Evolutionary conservation across 2,888 invertebrate genomes (phyloP).

Genomic region (Sepioteuthis lessoniana): DNA sequence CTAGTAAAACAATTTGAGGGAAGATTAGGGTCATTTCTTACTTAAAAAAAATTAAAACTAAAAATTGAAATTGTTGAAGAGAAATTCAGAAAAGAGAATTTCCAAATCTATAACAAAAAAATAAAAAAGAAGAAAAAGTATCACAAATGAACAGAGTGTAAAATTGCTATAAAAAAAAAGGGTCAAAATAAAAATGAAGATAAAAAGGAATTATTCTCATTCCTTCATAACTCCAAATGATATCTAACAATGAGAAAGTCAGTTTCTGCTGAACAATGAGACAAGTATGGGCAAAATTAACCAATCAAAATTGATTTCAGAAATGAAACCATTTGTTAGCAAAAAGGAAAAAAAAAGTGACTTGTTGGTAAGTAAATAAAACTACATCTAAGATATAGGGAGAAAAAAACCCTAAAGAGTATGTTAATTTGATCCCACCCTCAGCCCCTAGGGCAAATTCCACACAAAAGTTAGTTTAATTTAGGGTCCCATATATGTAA

Average conservation of each 20-base stretch:
- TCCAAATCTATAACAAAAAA: background rate
- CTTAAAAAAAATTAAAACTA: background rate
- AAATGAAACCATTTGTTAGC: background rate
- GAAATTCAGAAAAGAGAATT: background rate
- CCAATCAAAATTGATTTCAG: background rate
- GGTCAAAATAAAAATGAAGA: no score
- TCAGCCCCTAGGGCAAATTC: no score
- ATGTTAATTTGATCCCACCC: no score
- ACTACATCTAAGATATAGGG: no score
- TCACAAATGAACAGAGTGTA: background rate
- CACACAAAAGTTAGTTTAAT: no score
- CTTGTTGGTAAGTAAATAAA: background rate
- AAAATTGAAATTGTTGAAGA: slow-evolving; percentile 10
- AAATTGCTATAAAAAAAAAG: background rate
- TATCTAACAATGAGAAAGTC: background rate
- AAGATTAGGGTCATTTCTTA: background rate
- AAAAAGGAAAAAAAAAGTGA: background rate
- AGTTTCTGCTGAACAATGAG: background rate
- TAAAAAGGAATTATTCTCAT: background rate
- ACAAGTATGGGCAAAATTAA: background rate
- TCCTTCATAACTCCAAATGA: background rate
- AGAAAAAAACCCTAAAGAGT: no score
- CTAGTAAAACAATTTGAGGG: slow-evolving; percentile 6
- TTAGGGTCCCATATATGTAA: no score
- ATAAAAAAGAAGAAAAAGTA: background rate